Evolutionary conservation across 2,888 invertebrate species (phyloP).

Genomic region (Xanthia togata): DNA sequence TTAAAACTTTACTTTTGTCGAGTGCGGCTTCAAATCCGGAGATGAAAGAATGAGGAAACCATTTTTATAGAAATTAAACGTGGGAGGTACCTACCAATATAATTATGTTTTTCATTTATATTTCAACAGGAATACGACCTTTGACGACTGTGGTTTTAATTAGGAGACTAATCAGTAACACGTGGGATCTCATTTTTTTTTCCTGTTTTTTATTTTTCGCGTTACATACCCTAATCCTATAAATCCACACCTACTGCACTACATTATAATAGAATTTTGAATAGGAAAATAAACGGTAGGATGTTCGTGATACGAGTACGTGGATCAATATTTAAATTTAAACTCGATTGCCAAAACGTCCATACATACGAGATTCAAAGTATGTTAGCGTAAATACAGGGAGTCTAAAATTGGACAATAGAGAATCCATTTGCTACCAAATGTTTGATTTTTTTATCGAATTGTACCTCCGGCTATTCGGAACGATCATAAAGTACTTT

Average conservation of each 20-base stretch:
- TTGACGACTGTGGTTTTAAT: constrained; percentile 17
- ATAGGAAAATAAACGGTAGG: constrained; percentile 68
- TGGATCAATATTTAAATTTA: constrained; percentile 73
- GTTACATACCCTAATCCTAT: background rate
- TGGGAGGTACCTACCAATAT: background rate
- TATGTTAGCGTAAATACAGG: constrained; percentile 56
- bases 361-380: constrained; percentile 58
- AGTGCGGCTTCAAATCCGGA: constrained; percentile 29
- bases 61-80: constrained; percentile 17
- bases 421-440: constrained; percentile 49
- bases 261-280: constrained; percentile 56
- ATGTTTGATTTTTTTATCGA: constrained; percentile 56
- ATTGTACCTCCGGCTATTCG: constrained; percentile 44
- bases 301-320: constrained; percentile 67
- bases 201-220: background rate
- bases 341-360: constrained; percentile 69
- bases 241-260: background rate
- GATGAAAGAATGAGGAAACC: constrained; percentile 17
- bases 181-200: background rate
- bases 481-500: constrained; percentile 51
- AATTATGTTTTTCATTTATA: constrained; percentile 15
- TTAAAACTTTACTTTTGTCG: constrained; percentile 42
- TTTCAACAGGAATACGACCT: constrained; percentile 16
- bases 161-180: constrained; percentile 7
- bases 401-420: constrained; percentile 59